phyloP scores from a whole-genome alignment of 37 sponge, comb jelly and placozoan species.

The Ianthella basta region DNA sequence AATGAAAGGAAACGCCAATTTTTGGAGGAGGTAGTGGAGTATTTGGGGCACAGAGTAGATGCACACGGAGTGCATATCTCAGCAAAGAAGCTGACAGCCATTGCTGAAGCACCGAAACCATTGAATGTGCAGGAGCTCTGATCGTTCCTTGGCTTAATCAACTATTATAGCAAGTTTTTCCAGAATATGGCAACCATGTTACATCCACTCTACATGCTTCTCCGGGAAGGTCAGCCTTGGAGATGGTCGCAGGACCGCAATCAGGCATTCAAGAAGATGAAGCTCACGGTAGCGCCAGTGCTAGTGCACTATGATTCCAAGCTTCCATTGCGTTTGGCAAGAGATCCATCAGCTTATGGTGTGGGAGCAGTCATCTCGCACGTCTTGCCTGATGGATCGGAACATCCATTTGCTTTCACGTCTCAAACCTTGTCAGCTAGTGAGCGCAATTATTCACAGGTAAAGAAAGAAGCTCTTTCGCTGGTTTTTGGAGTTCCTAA shows the following conservation, averaged over 20 bases:
- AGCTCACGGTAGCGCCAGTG: conserved; percentile 21
- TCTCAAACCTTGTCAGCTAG: background rate
- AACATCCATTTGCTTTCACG: conserved; percentile 43
- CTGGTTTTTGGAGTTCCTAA: background rate
- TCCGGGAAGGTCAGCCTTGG: conserved; percentile 40
- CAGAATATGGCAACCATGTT: conserved; percentile 32
- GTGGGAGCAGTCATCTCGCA: conserved; percentile 52
- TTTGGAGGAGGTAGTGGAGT: conserved; percentile 16
- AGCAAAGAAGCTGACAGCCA: conserved; percentile 32
- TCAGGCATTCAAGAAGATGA: conserved; percentile 16
- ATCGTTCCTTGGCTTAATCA: conserved; percentile 40
- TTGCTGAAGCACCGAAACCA: conserved; percentile 40
- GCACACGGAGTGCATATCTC: conserved; percentile 35
- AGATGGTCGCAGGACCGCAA: conserved; percentile 13
- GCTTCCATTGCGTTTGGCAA: conserved; percentile 9
- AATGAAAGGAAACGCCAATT: conserved; percentile 34
- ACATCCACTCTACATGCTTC: conserved; percentile 39
- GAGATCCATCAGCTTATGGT: conserved; percentile 57
- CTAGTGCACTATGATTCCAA: conserved; percentile 42
- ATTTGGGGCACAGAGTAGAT: conserved; percentile 40
- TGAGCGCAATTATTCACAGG: too few species aligned
- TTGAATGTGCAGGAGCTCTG: conserved; percentile 35
- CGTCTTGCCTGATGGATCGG: conserved; percentile 22
- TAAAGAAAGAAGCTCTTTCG: too few species aligned
- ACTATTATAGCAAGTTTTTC: conserved; percentile 51